These are phyloP conservation scores for Schrankia costaestrigalis DNA, from an alignment of 2,888 invertebrate species.

Conservation along the genomic window DNA sequence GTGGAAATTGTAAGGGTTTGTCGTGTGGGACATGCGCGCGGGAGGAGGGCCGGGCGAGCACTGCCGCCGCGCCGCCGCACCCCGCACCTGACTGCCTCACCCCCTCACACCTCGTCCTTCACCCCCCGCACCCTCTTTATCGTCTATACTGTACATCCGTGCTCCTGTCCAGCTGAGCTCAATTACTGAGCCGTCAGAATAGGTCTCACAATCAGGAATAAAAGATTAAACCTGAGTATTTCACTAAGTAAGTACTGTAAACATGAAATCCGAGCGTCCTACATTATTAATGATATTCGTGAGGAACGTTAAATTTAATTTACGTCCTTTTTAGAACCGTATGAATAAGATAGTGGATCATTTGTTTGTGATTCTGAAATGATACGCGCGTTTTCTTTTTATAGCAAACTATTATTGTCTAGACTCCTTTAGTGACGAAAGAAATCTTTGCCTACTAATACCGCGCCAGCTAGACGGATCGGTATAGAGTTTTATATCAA, in stretches of 20 bases:
- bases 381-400: too few species aligned
- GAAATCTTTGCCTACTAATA: too few species aligned
- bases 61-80: slow-evolving; percentile 54
- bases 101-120: slow-evolving; percentile 18
- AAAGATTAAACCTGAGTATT: slow-evolving; percentile 1
- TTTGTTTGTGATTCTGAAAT: too few species aligned
- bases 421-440: too few species aligned
- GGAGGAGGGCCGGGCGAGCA: slow-evolving; percentile 69
- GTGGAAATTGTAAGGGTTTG: slow-evolving; percentile 55
- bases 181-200: slow-evolving; percentile 24
- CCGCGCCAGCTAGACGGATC: too few species aligned
- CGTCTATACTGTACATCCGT: slow-evolving; percentile 37
- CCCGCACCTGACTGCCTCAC: slow-evolving; percentile 29
- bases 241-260: too few species aligned
- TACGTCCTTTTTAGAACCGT: slow-evolving; percentile 8
- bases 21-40: slow-evolving; percentile 68
- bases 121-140: slow-evolving; percentile 11
- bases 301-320: slow-evolving; percentile 20
- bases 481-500: too few species aligned
- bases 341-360: too few species aligned
- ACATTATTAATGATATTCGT: slow-evolving; percentile 14
- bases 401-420: too few species aligned
- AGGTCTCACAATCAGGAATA: slow-evolving; percentile 9
- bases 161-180: slow-evolving; percentile 38
- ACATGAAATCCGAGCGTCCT: slow-evolving; percentile 4